These are phyloP conservation scores for Oenanthe oenanthe DNA, from an alignment of 2,113 vertebrate genomes.

Conservation along the genomic window DNA sequence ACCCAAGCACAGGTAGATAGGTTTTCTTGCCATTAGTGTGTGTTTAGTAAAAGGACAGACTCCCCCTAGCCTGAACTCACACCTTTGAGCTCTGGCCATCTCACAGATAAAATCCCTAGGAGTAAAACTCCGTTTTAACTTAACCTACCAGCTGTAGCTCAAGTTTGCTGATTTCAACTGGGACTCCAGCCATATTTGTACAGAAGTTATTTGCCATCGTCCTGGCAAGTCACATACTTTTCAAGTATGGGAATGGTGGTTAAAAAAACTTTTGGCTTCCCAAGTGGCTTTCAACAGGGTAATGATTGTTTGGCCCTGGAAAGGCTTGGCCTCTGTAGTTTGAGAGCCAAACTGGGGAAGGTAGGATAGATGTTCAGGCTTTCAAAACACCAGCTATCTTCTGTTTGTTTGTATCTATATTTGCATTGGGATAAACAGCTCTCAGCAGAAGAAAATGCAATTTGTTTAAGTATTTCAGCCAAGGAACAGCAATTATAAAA, in stretches of 20 bases:
- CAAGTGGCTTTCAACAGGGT: not conserved
- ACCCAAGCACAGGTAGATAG: not conserved
- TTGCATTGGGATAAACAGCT: slow-evolving; percentile 6
- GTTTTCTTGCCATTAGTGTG: not conserved
- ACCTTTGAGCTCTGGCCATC: not conserved
- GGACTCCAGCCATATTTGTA: not conserved
- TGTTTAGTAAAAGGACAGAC: not conserved
- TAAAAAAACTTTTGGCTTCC: not conserved
- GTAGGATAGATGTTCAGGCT: not conserved
- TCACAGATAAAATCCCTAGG: not conserved
- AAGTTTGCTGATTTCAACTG: not conserved
- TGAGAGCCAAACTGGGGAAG: not conserved
- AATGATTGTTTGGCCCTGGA: not conserved
- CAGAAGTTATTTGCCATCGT: not conserved
- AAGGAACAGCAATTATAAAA: slow-evolving; percentile 27
- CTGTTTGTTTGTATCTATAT: slow-evolving; percentile 36
- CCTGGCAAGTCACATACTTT: not conserved
- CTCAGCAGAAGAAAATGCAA: slow-evolving; percentile 33
- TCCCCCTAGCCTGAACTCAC: accelerated
- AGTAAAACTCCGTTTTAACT: not conserved
- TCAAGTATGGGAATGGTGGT: not conserved
- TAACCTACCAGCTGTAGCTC: not conserved
- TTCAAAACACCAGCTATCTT: slow-evolving; percentile 29
- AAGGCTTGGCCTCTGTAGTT: not conserved
- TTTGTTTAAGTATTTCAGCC: slow-evolving; percentile 19